Conservation (phyloP, 2,113 vertebrate genomes). For the Pedetes capensis region DNA sequence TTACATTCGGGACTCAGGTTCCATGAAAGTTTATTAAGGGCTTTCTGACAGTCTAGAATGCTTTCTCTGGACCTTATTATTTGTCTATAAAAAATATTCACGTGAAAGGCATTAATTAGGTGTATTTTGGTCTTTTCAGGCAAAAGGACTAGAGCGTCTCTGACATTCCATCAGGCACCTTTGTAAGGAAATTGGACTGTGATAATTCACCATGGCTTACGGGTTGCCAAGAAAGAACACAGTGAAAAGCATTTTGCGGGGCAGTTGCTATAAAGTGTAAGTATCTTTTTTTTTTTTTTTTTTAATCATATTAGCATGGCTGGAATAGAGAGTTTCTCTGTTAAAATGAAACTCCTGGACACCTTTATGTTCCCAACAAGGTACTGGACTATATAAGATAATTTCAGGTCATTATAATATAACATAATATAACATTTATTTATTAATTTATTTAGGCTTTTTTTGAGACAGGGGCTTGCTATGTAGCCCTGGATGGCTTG, state of each 20-base stretch:
- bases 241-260: slow-evolving; percentile 53
- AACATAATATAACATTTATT: too few relatives aligned
- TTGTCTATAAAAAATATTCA: background rate
- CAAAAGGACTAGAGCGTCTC: background rate
- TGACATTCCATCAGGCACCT: background rate
- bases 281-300: slow-evolving; percentile 30
- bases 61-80: background rate
- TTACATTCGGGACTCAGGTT: background rate
- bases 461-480: too few relatives aligned
- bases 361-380: background rate
- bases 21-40: background rate
- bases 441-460: too few relatives aligned
- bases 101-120: background rate
- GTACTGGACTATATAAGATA: background rate
- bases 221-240: slow-evolving; percentile 67
- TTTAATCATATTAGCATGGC: background rate
- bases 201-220: slow-evolving; percentile 51
- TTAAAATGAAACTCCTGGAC: background rate
- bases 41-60: background rate
- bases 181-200: background rate
- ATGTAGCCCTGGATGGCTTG: too few relatives aligned
- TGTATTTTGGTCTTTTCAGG: slow-evolving; percentile 19
- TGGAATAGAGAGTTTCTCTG: background rate
- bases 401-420: too few relatives aligned
- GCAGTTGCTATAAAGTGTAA: slow-evolving; percentile 65